Evolutionary conservation across 2,113 vertebrate genomes (phyloP).

Genomic region (Carassius carassius): DNA sequence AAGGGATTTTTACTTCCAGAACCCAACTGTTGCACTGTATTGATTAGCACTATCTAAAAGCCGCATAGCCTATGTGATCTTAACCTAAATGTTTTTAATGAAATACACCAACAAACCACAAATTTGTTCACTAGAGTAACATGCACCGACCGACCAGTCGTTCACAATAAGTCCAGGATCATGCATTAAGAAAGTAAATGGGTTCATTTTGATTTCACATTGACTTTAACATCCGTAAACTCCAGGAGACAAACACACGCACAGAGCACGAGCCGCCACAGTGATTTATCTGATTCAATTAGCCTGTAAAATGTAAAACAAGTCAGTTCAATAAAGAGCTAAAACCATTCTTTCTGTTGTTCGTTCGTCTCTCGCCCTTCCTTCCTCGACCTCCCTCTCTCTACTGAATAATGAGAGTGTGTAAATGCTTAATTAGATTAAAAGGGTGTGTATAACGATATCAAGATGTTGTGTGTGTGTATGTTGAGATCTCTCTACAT

Average conservation of each 20-base stretch:
- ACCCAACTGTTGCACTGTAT: not conserved
- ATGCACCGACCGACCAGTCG: not conserved
- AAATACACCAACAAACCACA: not conserved
- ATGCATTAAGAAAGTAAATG: not conserved
- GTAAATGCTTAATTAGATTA: conserved; percentile 96
- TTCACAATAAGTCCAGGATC: not conserved
- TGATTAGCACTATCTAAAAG: not conserved
- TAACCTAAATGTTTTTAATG: not conserved
- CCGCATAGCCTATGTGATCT: not conserved
- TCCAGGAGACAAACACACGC: not conserved
- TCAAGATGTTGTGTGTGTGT: conserved; percentile 61
- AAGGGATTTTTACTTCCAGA: not conserved
- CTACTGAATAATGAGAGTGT: conserved; percentile 87
- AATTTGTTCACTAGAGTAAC: not conserved
- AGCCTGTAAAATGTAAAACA: conserved; percentile 90
- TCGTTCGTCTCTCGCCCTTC: conserved; percentile 82
- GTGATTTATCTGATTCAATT: conserved; percentile 92
- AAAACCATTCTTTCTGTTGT: conserved; percentile 75
- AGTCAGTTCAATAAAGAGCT: conserved; percentile 83
- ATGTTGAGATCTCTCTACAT: conserved; percentile 27
- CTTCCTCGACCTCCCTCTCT: conserved; percentile 77
- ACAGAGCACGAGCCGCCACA: conserved; percentile 53
- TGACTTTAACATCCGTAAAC: not conserved
- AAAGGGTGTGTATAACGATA: conserved; percentile 90
- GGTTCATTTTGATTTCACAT: not conserved